Conservation (phyloP, 2,113 vertebrate genomes). For the Ammospiza nelsoni region DNA sequence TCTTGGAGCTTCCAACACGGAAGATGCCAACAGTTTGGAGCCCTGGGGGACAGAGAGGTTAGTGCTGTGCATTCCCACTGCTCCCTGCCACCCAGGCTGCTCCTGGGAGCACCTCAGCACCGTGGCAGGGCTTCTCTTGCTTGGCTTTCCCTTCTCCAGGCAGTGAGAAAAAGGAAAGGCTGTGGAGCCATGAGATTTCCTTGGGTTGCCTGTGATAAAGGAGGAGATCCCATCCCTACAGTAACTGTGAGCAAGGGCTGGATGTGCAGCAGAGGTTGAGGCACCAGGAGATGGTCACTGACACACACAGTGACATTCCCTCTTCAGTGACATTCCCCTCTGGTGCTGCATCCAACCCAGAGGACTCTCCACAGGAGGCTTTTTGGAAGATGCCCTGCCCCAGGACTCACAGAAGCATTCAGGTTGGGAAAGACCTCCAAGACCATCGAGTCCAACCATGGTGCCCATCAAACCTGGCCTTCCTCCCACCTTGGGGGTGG, state of each 20-base stretch:
- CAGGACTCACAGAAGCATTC: not conserved
- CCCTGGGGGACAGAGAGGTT: constrained; percentile 71
- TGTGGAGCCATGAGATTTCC: not conserved
- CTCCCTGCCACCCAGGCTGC: rapidly evolving
- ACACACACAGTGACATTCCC: not conserved
- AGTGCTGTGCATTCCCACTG: not conserved
- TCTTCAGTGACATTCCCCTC: not conserved
- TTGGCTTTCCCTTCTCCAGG: not conserved
- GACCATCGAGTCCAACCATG: rapidly evolving
- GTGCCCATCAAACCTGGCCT: not conserved
- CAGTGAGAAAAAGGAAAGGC: not conserved
- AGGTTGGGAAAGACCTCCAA: not conserved
- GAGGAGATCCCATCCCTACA: not conserved
- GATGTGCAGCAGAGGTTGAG: not conserved
- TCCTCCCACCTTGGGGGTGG: not conserved
- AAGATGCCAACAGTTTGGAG: constrained; percentile 92
- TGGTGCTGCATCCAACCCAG: not conserved
- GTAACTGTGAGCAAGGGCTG: not conserved
- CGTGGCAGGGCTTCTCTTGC: rapidly evolving
- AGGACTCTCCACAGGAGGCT: not conserved
- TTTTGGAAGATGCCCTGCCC: not conserved
- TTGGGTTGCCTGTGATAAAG: not conserved
- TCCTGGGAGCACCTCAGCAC: not conserved
- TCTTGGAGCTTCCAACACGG: constrained; percentile 87
- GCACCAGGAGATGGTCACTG: not conserved